phyloP scores from a whole-genome alignment of 2,888 invertebrate genomes.

The Athrips mouffetella region DNA sequence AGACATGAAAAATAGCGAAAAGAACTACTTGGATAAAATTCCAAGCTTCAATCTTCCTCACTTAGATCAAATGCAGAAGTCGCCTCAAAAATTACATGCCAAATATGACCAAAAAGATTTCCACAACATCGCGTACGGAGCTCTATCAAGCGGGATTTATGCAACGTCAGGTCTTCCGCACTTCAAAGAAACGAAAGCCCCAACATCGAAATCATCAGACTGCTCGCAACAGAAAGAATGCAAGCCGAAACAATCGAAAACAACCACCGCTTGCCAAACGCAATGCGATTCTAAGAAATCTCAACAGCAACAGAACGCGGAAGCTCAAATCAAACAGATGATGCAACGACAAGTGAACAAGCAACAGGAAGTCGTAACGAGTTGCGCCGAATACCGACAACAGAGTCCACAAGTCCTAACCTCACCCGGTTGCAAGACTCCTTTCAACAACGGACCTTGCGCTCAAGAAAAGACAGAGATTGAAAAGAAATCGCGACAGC shows the following conservation, averaged over 20 bases:
- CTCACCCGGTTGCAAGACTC: constrained; percentile 59
- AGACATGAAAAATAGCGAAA: constrained; percentile 71
- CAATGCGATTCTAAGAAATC: constrained; percentile 67
- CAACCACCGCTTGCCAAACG: constrained; percentile 67
- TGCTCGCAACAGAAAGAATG: constrained; percentile 66
- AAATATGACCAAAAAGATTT: constrained; percentile 72
- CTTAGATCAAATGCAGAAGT: constrained; percentile 79
- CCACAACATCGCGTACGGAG: constrained; percentile 68
- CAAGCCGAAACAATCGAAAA: constrained; percentile 67
- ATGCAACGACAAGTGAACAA: constrained; percentile 62
- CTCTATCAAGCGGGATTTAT: constrained; percentile 61
- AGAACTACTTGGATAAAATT: constrained; percentile 79
- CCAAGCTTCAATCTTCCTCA: constrained; percentile 79
- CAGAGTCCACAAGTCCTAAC: constrained; percentile 60
- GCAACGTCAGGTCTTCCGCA: constrained; percentile 61
- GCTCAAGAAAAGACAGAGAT: constrained; percentile 58
- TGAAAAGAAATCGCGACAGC: constrained; percentile 67
- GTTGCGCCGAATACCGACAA: constrained; percentile 62
- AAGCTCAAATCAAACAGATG: constrained; percentile 66
- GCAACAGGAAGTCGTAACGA: constrained; percentile 55
- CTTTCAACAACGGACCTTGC: constrained; percentile 60
- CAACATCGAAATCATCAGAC: constrained; percentile 56
- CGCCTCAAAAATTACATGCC: constrained; percentile 78
- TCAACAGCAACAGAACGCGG: constrained; percentile 36
- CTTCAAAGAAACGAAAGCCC: constrained; percentile 64